Conservation (phyloP, 92 coral and sea anemone genomes). For the Epizoanthus illoricatus region DNA sequence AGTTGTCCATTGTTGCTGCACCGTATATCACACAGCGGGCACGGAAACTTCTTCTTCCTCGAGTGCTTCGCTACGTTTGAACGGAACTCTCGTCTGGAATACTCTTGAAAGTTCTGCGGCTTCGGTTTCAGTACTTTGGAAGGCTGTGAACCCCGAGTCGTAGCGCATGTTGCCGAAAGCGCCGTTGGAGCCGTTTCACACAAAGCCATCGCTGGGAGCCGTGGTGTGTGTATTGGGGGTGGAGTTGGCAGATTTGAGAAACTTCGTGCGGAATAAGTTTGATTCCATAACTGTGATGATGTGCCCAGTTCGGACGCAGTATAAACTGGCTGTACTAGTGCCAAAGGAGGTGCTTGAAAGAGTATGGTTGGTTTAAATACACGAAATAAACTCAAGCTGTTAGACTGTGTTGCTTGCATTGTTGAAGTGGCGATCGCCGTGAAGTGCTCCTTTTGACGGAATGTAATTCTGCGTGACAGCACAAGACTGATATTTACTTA, state of each 20-base stretch:
- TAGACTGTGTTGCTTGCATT: constrained; percentile 78
- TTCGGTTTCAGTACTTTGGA: constrained; percentile 35
- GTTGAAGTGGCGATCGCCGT: constrained; percentile 52
- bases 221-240: constrained; percentile 59
- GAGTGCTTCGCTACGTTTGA: constrained; percentile 43
- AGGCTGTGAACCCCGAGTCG: background rate
- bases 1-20: constrained; percentile 97
- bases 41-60: constrained; percentile 88
- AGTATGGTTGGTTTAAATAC: constrained; percentile 89
- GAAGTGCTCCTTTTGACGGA: constrained; percentile 40
- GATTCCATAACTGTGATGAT: constrained; percentile 72
- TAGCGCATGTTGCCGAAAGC: constrained; percentile 42
- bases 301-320: constrained; percentile 60
- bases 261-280: constrained; percentile 52
- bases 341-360: constrained; percentile 81
- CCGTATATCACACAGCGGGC: constrained; percentile 88
- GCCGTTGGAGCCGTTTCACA: constrained; percentile 48
- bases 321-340: constrained; percentile 66
- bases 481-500: constrained; percentile 66
- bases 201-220: constrained; percentile 50
- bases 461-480: constrained; percentile 47
- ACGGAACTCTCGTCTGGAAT: constrained; percentile 42
- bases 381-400: constrained; percentile 74
- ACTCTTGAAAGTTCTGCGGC: constrained; percentile 42
- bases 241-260: constrained; percentile 63